Evolutionary conservation across 2,888 invertebrate species (phyloP).

Genomic region (Caenorhabditis doughertyi): DNA sequence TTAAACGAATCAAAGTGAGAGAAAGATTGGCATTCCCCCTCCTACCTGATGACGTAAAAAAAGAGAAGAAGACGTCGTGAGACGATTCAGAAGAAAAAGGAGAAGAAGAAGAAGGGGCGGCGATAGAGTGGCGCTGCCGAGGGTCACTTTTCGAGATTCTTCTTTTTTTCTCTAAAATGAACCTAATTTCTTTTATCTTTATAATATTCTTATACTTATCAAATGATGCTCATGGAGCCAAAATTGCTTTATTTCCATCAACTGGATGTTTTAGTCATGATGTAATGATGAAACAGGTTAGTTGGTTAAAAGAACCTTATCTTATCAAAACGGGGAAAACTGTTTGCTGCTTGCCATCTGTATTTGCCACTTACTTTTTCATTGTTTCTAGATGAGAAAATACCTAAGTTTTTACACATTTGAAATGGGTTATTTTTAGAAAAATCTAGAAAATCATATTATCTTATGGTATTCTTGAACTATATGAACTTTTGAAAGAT

Average conservation of each 20-base stretch:
- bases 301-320: slow-evolving; percentile 30
- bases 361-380: background rate
- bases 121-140: background rate
- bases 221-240: slow-evolving; percentile 34
- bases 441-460: too few species aligned
- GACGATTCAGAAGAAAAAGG: background rate
- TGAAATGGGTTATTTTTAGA: too few species aligned
- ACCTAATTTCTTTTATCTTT: background rate
- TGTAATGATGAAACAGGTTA: slow-evolving; percentile 79
- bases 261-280: slow-evolving; percentile 80
- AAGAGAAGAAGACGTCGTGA: slow-evolving; percentile 9
- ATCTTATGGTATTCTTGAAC: too few species aligned
- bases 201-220: background rate
- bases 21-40: slow-evolving; percentile 3
- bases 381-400: background rate
- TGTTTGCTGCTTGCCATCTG: slow-evolving; percentile 5
- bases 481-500: too few species aligned
- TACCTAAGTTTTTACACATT: too few species aligned
- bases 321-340: slow-evolving; percentile 36
- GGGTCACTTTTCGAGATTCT: background rate
- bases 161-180: slow-evolving; percentile 26
- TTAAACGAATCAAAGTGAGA: slow-evolving; percentile 49
- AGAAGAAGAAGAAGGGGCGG: slow-evolving; percentile 7
- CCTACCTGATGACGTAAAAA: slow-evolving; percentile 1
- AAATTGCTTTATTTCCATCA: slow-evolving; percentile 77